Conservation (phyloP, 64 coral and sea anemone species). For the Montipora capricornis region DNA sequence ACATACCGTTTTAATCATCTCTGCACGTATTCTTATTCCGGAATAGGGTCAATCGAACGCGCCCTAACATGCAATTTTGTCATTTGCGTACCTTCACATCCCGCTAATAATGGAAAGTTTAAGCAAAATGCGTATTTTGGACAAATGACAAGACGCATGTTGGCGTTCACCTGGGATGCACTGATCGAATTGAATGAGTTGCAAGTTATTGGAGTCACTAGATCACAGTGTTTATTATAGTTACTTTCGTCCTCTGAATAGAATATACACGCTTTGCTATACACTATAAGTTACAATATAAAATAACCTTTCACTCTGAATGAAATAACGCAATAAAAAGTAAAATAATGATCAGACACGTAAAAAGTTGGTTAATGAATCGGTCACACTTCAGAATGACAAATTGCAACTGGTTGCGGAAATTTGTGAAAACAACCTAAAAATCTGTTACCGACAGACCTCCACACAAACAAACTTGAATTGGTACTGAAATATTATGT, state of each 20-base stretch:
- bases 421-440: background rate
- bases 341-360: background rate
- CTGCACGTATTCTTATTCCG: no score
- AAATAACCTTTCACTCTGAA: background rate
- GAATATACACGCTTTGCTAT: slow-evolving; percentile 16
- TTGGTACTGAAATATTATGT: background rate
- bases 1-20: no score
- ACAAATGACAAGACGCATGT: no score
- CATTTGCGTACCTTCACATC: no score
- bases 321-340: background rate
- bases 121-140: no score
- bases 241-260: background rate
- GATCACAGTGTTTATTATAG: background rate
- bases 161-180: no score
- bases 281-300: background rate
- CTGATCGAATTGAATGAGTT: no score
- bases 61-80: no score
- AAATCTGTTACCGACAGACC: background rate
- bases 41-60: no score
- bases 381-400: background rate
- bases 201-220: no score
- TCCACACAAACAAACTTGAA: background rate
- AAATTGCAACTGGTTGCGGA: background rate
- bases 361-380: no score
- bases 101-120: no score